A percentile compares a stretch with the other conserved stretches of the same genome.
Evolutionary conservation across 2,797 vertebrate genomes (phyloP).

Genomic region (Benthosema pterotum): DNA sequence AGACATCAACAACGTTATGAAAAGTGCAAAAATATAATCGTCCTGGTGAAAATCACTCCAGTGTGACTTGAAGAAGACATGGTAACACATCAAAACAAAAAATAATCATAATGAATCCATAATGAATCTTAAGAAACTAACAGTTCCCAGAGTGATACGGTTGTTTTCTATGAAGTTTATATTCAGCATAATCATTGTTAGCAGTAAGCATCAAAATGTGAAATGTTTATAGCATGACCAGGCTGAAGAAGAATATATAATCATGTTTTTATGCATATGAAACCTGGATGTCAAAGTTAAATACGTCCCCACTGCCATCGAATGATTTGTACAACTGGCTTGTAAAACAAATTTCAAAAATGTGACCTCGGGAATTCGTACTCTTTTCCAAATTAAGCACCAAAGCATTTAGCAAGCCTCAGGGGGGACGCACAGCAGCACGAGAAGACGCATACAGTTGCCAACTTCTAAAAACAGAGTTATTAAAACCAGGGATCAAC

Average conservation of each 20-base stretch:
- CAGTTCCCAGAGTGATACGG: too few relatives aligned
- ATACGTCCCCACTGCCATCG: neutral
- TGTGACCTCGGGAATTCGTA: slow-evolving; percentile 2
- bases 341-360: neutral
- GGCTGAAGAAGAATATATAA: neutral
- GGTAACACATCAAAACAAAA: too few relatives aligned
- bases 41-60: too few relatives aligned
- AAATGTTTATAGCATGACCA: neutral
- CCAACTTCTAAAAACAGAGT: slow-evolving; percentile 66
- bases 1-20: too few relatives aligned
- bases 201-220: neutral
- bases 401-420: slow-evolving; percentile 47
- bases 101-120: too few relatives aligned
- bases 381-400: slow-evolving; percentile 37
- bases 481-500: slow-evolving; percentile 43
- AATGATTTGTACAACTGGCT: neutral
- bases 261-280: neutral
- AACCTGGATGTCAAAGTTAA: neutral
- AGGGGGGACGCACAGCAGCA: slow-evolving; percentile 54
- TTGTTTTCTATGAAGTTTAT: too few relatives aligned
- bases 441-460: slow-evolving; percentile 45
- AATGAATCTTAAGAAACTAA: too few relatives aligned
- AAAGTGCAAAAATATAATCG: too few relatives aligned
- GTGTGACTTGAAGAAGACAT: too few relatives aligned
- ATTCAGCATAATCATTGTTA: neutral